These are phyloP conservation scores for Drosophila ironensis DNA, from an alignment of 1,140 invertebrate genomes.

Conservation along the genomic window DNA sequence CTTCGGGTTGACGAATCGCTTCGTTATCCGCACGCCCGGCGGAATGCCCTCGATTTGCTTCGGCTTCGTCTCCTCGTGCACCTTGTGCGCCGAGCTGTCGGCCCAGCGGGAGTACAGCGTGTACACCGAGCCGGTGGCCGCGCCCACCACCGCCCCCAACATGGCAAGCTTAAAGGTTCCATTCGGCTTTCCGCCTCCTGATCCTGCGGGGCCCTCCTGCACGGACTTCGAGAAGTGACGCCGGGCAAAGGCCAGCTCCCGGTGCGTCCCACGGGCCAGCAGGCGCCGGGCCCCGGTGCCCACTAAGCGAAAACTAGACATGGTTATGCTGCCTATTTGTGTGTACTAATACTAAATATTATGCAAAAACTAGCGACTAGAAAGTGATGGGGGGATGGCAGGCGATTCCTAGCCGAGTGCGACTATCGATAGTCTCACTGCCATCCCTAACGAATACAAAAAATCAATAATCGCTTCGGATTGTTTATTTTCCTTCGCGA, in stretches of 20 bases:
- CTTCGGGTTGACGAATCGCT: conserved; percentile 85
- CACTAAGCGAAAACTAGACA: conserved; percentile 57
- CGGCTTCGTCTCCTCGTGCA: conserved; percentile 74
- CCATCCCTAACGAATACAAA: conserved; percentile 46
- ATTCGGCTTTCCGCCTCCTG: conserved; percentile 23
- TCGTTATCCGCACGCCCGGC: conserved; percentile 82
- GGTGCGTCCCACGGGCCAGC: conserved; percentile 1
- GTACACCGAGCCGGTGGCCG: conserved; percentile 74
- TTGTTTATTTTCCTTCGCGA: too few species aligned
- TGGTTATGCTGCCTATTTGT: conserved; percentile 20
- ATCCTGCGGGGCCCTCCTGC: too few species aligned
- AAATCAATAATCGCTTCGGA: conserved; percentile 41
- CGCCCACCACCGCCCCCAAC: conserved; percentile 83
- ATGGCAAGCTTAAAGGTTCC: conserved; percentile 83
- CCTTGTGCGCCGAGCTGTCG: conserved; percentile 66
- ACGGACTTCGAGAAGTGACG: conserved; percentile 41
- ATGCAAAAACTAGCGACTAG: conserved; percentile 53
- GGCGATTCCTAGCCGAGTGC: neutral
- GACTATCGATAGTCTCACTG: neutral
- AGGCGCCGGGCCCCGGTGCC: conserved; percentile 20
- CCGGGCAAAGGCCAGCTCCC: conserved; percentile 15
- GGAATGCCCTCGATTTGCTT: conserved; percentile 83
- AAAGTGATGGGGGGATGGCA: conserved; percentile 10
- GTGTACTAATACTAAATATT: conserved; percentile 39
- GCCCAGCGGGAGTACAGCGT: conserved; percentile 60